Evolutionary conservation across 2,797 vertebrate species (phyloP).

Genomic region (Sebastes cheni): DNA sequence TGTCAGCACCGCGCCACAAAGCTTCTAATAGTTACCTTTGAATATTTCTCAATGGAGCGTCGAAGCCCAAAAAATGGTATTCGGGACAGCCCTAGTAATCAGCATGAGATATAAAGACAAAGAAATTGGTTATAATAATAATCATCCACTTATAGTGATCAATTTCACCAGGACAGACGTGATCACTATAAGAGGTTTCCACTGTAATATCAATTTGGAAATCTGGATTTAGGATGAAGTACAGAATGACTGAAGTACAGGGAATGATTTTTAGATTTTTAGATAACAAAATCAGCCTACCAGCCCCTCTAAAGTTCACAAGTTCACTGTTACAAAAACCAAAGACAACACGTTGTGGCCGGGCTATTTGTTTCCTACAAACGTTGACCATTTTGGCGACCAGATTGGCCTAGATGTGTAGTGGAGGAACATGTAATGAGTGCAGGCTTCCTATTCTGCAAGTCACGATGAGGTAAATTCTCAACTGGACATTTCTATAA

Average conservation of each 20-base stretch:
- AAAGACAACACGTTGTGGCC: not conserved
- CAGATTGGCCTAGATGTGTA: not conserved
- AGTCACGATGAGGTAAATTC: slow-evolving; percentile 13
- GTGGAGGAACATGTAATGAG: not conserved
- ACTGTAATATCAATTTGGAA: not conserved
- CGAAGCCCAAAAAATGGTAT: no score
- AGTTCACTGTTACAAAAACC: not conserved
- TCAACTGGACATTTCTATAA: slow-evolving; percentile 14
- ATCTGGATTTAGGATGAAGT: not conserved
- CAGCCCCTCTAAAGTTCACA: not conserved
- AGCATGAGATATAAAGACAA: no score
- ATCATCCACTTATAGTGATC: no score
- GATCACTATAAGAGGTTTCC: no score
- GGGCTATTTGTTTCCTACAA: not conserved
- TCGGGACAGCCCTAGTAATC: no score
- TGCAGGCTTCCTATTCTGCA: not conserved
- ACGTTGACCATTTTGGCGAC: not conserved
- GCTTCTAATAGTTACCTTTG: no score
- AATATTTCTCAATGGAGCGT: no score
- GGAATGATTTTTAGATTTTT: not conserved
- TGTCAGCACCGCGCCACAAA: no score
- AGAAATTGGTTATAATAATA: no score
- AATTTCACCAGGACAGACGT: no score
- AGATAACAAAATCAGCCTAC: not conserved
- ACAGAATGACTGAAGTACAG: not conserved